Evolutionary conservation across 1,140 invertebrate species (phyloP).

Genomic region (Pentalonia nigronervosa): DNA sequence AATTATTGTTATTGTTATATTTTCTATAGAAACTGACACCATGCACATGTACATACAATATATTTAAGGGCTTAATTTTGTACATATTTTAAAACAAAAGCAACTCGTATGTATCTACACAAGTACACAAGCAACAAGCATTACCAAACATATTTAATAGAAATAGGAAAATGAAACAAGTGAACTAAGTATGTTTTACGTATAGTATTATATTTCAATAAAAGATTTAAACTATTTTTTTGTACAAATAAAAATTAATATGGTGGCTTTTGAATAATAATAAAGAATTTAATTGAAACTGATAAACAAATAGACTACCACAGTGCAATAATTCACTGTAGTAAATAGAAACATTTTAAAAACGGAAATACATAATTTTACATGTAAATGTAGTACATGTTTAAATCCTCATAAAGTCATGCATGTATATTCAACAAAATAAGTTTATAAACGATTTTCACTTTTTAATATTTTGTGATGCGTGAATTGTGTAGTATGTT

Average conservation of each 20-base stretch:
- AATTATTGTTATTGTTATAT: background rate
- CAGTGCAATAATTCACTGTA: no score
- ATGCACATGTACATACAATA: background rate
- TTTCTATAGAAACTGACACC: background rate
- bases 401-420: no score
- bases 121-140: background rate
- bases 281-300: no score
- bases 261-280: no score
- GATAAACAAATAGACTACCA: no score
- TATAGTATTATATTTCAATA: no score
- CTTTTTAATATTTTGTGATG: background rate
- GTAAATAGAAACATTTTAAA: no score
- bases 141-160: background rate
- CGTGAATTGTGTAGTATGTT: background rate
- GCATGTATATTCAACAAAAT: background rate
- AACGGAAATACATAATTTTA: no score
- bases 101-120: background rate
- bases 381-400: no score
- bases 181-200: no score
- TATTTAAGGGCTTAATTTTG: background rate
- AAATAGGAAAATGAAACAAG: background rate
- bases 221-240: no score
- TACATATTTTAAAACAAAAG: background rate
- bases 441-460: background rate
- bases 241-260: no score